These are phyloP conservation scores for Cremastinae sp. DNA, from an alignment of 2,888 invertebrate species.

Conservation along the genomic window DNA sequence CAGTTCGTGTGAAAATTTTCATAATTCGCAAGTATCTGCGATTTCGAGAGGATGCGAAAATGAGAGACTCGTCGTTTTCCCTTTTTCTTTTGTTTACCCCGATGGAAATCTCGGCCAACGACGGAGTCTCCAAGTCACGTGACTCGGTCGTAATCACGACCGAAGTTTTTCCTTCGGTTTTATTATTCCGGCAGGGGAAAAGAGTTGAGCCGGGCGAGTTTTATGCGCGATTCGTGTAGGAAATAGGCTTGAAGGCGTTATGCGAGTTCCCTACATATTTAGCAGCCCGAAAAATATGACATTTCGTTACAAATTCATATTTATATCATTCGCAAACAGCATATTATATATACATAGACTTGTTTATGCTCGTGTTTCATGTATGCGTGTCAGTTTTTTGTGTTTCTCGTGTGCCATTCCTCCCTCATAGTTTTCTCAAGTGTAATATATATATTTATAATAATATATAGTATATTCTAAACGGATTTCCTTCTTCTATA, in stretches of 20 bases:
- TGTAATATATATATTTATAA: slow-evolving; percentile 58
- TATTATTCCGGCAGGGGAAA: not conserved
- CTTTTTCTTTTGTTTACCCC: too few species aligned
- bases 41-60: too few species aligned
- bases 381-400: slow-evolving; percentile 63
- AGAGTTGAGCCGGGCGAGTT: slow-evolving; percentile 24
- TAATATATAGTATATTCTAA: slow-evolving; percentile 68
- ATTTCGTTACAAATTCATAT: slow-evolving; percentile 67
- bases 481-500: slow-evolving; percentile 60
- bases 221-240: slow-evolving; percentile 53
- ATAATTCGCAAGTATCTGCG: too few species aligned
- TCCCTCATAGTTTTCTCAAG: slow-evolving; percentile 65
- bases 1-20: too few species aligned
- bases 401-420: too few species aligned
- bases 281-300: slow-evolving; percentile 75
- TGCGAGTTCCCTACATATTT: slow-evolving; percentile 65
- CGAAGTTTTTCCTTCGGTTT: slow-evolving; percentile 4
- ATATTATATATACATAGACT: slow-evolving; percentile 70
- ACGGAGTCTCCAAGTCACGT: too few species aligned
- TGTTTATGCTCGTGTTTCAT: slow-evolving; percentile 67
- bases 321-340: slow-evolving; percentile 72
- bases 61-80: too few species aligned
- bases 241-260: slow-evolving; percentile 45
- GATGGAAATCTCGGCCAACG: too few species aligned
- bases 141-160: slow-evolving; percentile 25